Percentiles rank a stretch among this genome's conserved stretches.
These are phyloP conservation scores for Epicauta chinensis DNA, from an alignment of 1,140 invertebrate genomes.

Conservation along the genomic window DNA sequence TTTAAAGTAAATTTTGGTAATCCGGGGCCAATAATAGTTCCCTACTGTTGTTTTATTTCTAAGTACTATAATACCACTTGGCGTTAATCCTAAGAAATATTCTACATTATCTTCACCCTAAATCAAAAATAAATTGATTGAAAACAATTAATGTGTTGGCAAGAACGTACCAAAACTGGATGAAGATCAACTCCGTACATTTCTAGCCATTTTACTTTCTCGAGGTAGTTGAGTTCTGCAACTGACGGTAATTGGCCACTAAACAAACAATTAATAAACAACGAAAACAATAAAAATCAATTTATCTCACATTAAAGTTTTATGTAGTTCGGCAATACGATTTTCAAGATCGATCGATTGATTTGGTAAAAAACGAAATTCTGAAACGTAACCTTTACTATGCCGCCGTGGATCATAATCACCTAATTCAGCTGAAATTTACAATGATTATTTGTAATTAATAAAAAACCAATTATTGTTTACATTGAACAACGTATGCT, in stretches of 20 bases:
- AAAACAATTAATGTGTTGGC: conserved; percentile 19
- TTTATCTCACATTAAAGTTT: conserved; percentile 72
- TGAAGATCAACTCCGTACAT: conserved; percentile 98
- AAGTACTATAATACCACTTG: conserved; percentile 93
- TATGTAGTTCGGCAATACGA: conserved; percentile 83
- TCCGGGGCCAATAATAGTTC: conserved; percentile 98
- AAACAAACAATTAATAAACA: conserved; percentile 7
- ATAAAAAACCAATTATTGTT: conserved; percentile 47
- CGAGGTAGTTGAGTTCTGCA: conserved; percentile 87
- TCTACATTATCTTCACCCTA: conserved; percentile 96
- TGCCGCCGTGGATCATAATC: conserved; percentile 92
- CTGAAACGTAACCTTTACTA: conserved; percentile 87
- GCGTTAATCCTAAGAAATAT: conserved; percentile 94
- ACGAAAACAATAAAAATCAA: conserved; percentile 15
- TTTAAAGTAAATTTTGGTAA: conserved; percentile 94
- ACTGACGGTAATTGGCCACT: conserved; percentile 79
- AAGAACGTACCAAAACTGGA: conserved; percentile 71
- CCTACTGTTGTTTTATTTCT: conserved; percentile 95
- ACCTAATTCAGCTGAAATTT: conserved; percentile 86
- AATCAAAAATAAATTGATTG: conserved; percentile 25
- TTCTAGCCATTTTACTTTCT: conserved; percentile 93
- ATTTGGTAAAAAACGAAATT: conserved; percentile 92
- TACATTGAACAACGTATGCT: conserved; percentile 93
- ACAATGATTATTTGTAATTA: conserved; percentile 19
- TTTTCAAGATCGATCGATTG: conserved; percentile 88